Percentiles rank a stretch among this genome's conserved stretches.
Conservation (phyloP, 2,113 vertebrate genomes). For the Chaetodon auriga region DNA sequence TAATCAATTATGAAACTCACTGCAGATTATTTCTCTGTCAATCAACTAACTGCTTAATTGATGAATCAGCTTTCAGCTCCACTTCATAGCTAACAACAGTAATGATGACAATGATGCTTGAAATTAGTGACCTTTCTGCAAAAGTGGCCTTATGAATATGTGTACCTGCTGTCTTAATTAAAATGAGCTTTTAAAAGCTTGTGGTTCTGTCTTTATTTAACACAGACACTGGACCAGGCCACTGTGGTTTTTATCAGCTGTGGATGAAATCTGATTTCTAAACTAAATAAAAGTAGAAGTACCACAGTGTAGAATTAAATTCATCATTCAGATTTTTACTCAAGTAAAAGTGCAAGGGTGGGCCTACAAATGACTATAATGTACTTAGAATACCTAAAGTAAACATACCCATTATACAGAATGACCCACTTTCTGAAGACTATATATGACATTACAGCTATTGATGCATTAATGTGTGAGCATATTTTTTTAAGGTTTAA, state of each 20-base stretch:
- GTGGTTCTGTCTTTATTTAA: not conserved
- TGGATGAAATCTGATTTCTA: no score
- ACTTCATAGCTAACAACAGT: not conserved
- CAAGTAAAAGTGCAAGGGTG: not conserved
- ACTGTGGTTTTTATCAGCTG: no score
- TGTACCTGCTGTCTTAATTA: conserved; percentile 1
- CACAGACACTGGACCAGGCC: not conserved
- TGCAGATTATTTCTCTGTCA: not conserved
- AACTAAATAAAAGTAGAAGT: not conserved
- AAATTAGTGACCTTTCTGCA: not conserved
- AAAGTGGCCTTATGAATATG: not conserved
- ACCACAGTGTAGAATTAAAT: not conserved
- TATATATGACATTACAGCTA: not conserved
- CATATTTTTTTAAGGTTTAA: not conserved
- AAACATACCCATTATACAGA: not conserved
- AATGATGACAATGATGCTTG: not conserved
- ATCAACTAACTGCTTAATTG: not conserved
- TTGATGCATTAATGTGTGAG: not conserved
- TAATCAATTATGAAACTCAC: no score
- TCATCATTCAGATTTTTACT: no score
- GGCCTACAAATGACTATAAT: not conserved
- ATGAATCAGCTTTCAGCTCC: not conserved
- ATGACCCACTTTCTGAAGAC: not conserved
- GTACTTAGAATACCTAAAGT: not conserved
- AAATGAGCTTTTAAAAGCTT: not conserved